Conservation (phyloP, 1,140 invertebrate genomes). For the Berghia stephanieae region DNA sequence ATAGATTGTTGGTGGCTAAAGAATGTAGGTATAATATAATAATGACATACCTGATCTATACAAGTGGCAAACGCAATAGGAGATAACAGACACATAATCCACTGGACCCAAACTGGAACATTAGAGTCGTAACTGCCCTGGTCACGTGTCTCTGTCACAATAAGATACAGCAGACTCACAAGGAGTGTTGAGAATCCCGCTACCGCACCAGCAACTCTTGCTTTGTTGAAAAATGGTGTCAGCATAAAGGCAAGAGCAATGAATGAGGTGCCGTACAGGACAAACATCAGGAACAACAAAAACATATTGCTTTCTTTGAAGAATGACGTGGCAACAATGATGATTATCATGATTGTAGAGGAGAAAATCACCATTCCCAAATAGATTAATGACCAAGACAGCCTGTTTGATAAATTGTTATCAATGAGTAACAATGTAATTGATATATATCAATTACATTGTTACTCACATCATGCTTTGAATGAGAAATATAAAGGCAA, state of each 20-base stretch:
- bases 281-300: slow-evolving; percentile 80
- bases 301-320: slow-evolving; percentile 81
- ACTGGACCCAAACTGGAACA: slow-evolving; percentile 71
- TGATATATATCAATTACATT: slow-evolving; percentile 65
- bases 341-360: slow-evolving; percentile 72
- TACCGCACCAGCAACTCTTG: slow-evolving; percentile 79
- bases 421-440: too few species aligned
- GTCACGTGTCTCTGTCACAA: slow-evolving; percentile 53
- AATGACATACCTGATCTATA: slow-evolving; percentile 79
- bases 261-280: slow-evolving; percentile 82
- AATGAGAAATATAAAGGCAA: slow-evolving; percentile 38
- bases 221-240: slow-evolving; percentile 86
- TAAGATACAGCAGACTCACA: slow-evolving; percentile 78
- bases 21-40: neutral
- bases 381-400: slow-evolving; percentile 85
- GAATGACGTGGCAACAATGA: slow-evolving; percentile 78
- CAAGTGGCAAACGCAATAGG: slow-evolving; percentile 84
- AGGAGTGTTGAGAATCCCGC: slow-evolving; percentile 81
- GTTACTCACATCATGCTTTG: slow-evolving; percentile 76
- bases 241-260: slow-evolving; percentile 85
- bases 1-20: too few species aligned
- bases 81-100: slow-evolving; percentile 81
- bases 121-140: slow-evolving; percentile 37
- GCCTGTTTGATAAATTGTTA: too few species aligned
- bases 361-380: slow-evolving; percentile 70